Percentiles rank a stretch among this genome's conserved stretches.
These are phyloP conservation scores for Dermochelys coriacea DNA, from an alignment of 2,797 vertebrate genomes.

Conservation along the genomic window DNA sequence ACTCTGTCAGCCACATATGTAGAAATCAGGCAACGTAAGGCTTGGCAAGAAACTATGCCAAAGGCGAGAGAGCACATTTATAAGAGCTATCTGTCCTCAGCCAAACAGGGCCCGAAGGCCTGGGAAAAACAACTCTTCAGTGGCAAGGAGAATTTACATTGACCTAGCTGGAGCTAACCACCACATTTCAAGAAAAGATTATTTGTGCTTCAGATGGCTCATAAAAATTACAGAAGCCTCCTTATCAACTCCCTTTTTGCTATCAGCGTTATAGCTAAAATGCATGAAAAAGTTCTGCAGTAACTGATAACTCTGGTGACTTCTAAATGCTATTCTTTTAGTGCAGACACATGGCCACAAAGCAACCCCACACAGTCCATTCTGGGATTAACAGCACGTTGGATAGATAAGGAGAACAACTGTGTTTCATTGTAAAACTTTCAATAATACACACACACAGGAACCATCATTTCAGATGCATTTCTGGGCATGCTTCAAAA, in stretches of 20 bases:
- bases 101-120: conserved; percentile 36
- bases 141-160: neutral
- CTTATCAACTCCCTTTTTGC: neutral
- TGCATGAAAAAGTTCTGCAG: neutral
- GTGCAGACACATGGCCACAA: neutral
- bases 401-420: neutral
- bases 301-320: neutral
- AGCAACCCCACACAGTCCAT: neutral
- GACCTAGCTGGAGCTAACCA: neutral
- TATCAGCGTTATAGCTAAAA: neutral
- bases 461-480: neutral
- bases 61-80: conserved; percentile 10
- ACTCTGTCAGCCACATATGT: neutral
- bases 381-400: neutral
- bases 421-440: conserved; percentile 20
- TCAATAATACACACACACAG: neutral
- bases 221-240: neutral
- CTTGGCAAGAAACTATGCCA: conserved; percentile 11
- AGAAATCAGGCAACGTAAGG: neutral
- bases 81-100: neutral
- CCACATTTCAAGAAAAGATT: neutral
- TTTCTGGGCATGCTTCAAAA: conserved; percentile 6
- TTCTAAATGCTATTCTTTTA: neutral
- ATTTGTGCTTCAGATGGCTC: neutral
- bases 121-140: conserved; percentile 1